phyloP scores from a whole-genome alignment of 2,797 vertebrate genomes.

The Acanthornis magna region DNA sequence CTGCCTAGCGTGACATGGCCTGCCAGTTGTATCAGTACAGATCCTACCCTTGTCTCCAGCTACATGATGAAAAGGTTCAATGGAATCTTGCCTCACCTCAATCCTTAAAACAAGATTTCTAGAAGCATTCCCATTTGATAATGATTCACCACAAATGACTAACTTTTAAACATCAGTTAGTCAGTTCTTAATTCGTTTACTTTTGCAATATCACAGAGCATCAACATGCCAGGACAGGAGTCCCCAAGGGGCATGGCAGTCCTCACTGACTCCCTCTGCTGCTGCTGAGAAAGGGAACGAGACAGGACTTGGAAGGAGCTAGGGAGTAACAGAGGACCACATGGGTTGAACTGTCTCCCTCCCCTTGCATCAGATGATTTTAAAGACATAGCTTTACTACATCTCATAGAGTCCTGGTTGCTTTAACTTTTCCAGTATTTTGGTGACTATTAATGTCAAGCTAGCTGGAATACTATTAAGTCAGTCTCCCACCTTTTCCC shows the following conservation, averaged over 20 bases:
- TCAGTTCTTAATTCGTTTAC: not conserved
- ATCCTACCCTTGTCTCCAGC: not conserved
- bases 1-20: not conserved
- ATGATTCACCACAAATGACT: slow-evolving; percentile 51
- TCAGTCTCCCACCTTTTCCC: not conserved
- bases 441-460: not conserved
- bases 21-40: not conserved
- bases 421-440: not conserved
- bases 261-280: not conserved
- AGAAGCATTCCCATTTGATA: slow-evolving; percentile 24
- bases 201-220: slow-evolving; percentile 4
- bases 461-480: not conserved
- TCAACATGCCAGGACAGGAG: not conserved
- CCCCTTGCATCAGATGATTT: not conserved
- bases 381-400: not conserved
- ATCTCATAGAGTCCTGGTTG: not conserved
- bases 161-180: slow-evolving; percentile 26
- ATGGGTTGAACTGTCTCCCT: not conserved
- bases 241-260: not conserved
- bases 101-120: not conserved
- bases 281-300: not conserved
- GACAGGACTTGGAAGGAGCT: not conserved
- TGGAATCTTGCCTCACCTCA: slow-evolving; percentile 5
- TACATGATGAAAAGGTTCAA: not conserved
- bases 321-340: not conserved